Evolutionary conservation across 2,797 vertebrate species (phyloP).

Genomic region (Chiroxiphia lanceolata): DNA sequence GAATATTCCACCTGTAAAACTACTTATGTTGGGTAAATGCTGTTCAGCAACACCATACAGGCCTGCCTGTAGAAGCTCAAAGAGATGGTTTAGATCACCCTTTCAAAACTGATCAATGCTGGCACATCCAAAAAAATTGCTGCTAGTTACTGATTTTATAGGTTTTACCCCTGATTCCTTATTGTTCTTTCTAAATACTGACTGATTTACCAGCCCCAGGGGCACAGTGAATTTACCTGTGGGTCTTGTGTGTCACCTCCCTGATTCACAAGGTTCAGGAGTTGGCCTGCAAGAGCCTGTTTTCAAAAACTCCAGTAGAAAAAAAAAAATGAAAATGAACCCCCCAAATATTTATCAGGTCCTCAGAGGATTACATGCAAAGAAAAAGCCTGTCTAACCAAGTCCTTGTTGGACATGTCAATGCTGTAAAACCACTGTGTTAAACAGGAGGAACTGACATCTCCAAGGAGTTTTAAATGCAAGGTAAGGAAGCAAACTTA

Average conservation of each 20-base stretch:
- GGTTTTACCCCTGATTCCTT: background rate
- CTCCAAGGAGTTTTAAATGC: background rate
- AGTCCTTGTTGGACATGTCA: background rate
- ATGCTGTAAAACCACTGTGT: background rate
- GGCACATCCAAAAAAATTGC: background rate
- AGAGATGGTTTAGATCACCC: background rate
- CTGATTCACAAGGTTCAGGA: background rate
- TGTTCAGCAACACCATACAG: background rate
- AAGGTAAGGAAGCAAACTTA: background rate
- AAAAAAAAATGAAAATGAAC: no score
- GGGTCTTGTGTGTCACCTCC: background rate
- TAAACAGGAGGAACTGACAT: background rate
- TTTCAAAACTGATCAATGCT: background rate
- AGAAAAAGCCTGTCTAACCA: background rate
- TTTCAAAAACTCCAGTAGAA: background rate
- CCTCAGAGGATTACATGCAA: background rate
- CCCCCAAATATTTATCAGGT: background rate
- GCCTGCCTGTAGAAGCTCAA: background rate
- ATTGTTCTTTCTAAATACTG: background rate
- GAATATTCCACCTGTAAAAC: background rate
- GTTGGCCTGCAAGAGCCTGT: background rate
- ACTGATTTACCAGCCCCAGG: background rate
- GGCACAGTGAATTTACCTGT: background rate
- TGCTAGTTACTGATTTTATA: background rate
- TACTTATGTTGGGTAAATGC: background rate